Conservation (phyloP, 2,888 invertebrate species). For the Linnaemya tessellans region DNA sequence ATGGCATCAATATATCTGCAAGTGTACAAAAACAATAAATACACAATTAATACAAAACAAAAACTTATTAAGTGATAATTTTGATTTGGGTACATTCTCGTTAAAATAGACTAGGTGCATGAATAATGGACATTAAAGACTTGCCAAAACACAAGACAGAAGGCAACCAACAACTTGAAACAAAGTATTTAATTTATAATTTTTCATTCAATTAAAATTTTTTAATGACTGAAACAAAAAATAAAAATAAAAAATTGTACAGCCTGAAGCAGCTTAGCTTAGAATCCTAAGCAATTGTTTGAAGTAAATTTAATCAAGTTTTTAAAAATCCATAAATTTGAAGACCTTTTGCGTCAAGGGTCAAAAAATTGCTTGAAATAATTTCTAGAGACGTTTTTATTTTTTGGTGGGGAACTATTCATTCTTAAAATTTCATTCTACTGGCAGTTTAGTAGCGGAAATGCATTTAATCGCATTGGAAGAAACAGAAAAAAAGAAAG, state of each 20-base stretch:
- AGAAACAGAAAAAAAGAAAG: not conserved
- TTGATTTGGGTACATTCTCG: not conserved
- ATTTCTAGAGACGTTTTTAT: not conserved
- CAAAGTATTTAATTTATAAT: slow-evolving; percentile 35
- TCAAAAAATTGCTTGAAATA: not conserved
- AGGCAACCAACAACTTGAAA: not conserved
- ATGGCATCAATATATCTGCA: slow-evolving; percentile 4
- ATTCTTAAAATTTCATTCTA: slow-evolving; percentile 14
- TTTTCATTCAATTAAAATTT: not conserved
- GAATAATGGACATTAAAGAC: not conserved
- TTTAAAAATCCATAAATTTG: slow-evolving; percentile 42
- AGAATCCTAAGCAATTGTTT: slow-evolving; percentile 15
- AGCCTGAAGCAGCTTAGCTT: not conserved
- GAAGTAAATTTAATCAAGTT: slow-evolving; percentile 34
- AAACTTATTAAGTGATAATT: slow-evolving; percentile 28
- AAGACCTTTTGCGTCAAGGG: slow-evolving; percentile 37
- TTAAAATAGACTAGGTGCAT: not conserved
- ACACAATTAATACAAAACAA: not conserved
- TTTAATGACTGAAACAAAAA: not conserved
- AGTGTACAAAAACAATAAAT: too few species aligned
- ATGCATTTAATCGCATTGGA: slow-evolving; percentile 45
- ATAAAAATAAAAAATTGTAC: not conserved
- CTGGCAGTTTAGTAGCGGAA: slow-evolving; percentile 27
- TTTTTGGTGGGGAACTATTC: not conserved
- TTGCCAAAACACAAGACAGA: not conserved